Evolutionary conservation across 1,140 invertebrate genomes (phyloP).

Genomic region (Papilio aristodemus): DNA sequence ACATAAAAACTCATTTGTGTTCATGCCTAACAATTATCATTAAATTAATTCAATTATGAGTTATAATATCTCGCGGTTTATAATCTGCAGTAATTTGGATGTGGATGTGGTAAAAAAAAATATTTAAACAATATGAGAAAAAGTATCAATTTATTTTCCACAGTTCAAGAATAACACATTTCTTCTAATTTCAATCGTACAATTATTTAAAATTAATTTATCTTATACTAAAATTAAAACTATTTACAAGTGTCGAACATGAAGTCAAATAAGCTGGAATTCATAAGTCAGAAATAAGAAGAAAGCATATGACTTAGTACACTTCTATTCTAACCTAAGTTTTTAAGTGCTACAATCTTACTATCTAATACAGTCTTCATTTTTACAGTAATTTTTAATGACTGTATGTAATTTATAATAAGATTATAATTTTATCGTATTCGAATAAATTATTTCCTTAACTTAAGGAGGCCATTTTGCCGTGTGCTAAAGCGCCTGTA

Average conservation of each 20-base stretch:
- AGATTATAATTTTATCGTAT: too few species aligned
- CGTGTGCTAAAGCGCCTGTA: too few species aligned
- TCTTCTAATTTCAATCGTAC: background rate
- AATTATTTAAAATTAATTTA: background rate
- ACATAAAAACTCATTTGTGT: too few species aligned
- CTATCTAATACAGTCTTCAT: slow-evolving; percentile 23
- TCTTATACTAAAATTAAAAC: background rate
- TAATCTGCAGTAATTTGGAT: too few species aligned
- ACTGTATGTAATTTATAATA: background rate
- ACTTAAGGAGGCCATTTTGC: background rate
- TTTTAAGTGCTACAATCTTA: slow-evolving; percentile 11
- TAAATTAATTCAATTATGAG: too few species aligned
- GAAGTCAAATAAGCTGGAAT: background rate
- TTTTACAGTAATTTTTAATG: slow-evolving; percentile 13
- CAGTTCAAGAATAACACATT: slow-evolving; percentile 52
- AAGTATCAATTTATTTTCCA: slow-evolving; percentile 75
- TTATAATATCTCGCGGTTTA: too few species aligned
- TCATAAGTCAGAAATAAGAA: background rate
- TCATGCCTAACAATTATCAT: too few species aligned
- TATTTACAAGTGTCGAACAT: background rate
- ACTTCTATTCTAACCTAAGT: slow-evolving; percentile 4
- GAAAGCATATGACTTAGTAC: background rate
- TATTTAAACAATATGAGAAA: slow-evolving; percentile 50
- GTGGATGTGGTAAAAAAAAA: too few species aligned
- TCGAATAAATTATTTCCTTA: background rate